Conservation (phyloP, 2,113 vertebrate genomes). For the Sylvietta virens region DNA sequence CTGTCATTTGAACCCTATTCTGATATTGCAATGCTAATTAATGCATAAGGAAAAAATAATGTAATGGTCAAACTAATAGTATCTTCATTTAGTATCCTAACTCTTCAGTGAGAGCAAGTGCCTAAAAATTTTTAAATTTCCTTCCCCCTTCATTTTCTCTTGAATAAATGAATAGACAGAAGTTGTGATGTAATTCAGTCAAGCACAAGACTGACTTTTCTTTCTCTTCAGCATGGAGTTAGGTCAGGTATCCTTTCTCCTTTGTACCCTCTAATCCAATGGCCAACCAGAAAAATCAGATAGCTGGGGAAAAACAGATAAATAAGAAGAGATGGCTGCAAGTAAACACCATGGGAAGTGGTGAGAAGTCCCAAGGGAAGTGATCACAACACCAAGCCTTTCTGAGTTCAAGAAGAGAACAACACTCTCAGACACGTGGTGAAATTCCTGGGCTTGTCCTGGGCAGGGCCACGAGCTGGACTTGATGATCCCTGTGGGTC, state of each 20-base stretch:
- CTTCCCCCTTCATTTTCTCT: background rate
- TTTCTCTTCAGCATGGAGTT: background rate
- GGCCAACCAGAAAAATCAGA: background rate
- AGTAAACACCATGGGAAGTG: background rate
- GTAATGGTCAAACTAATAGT: background rate
- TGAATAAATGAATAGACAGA: background rate
- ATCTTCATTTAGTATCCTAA: background rate
- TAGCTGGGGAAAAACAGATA: background rate
- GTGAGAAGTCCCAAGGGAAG: background rate
- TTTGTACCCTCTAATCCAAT: background rate
- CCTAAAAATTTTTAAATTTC: background rate
- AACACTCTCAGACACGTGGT: background rate
- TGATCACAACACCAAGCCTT: background rate
- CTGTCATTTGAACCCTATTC: background rate
- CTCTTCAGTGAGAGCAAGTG: background rate
- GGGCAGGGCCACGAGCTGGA: background rate
- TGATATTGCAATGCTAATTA: background rate
- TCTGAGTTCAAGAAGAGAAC: background rate
- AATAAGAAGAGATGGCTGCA: background rate
- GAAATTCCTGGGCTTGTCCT: background rate
- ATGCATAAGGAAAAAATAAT: background rate
- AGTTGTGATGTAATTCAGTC: background rate
- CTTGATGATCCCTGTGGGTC: background rate
- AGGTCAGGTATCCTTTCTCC: background rate
- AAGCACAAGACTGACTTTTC: background rate